Base-by-base conservation (phyloP, 2,888 invertebrate species). In the Cerceris rybyensis region DNA sequence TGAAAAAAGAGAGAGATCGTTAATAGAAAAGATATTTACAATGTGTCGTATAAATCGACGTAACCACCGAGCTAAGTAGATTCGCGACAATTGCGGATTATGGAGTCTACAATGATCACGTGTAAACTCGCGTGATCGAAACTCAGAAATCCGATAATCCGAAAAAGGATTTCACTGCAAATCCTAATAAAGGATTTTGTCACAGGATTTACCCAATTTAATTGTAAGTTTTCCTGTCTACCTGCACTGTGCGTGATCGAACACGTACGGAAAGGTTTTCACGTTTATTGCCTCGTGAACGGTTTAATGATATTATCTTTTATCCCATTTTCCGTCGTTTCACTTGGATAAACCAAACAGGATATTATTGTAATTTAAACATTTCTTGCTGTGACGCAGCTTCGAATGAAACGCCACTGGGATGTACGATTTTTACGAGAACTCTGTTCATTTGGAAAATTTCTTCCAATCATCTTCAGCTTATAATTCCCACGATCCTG, bases 151-250 rank as follows among this genome's bases (percentile, higher is more conserved):
- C 73, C 61, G 39, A 61, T 76, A 75, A 73, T 68, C 64, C 17
- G 14, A 59, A 60, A 67, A 52, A 41, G 69, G 72, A 68, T 80
- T 81, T 69, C 64, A 17, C 57, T 9, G 60, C 54, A 70, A 79
- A 68, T 61, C 76, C 66, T 68, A 61, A 73, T 81, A 69, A 76
- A 70, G 57, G 61, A 70, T 64, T 68, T 81, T 65, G 70, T 73
- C 75, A 41, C 9, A 28, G 73, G 73, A 17, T 71, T 80, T 80
- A 73, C 43, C 75, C 73, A 16, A 54, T 54, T 73, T 70, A 16
- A 54, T 54, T 73, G 69, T 73, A 79, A 68, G 70, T 73, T 81
- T 81, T 70, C 76, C 79, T 49, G 39, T 28, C 14, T 16, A 11
- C 46, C 39, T 11, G 11, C 14, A 60, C 55, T 49, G 42, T 9